These are phyloP conservation scores for Cylindroiulus punctatus DNA, from an alignment of 2,888 invertebrate genomes.

Conservation along the genomic window DNA sequence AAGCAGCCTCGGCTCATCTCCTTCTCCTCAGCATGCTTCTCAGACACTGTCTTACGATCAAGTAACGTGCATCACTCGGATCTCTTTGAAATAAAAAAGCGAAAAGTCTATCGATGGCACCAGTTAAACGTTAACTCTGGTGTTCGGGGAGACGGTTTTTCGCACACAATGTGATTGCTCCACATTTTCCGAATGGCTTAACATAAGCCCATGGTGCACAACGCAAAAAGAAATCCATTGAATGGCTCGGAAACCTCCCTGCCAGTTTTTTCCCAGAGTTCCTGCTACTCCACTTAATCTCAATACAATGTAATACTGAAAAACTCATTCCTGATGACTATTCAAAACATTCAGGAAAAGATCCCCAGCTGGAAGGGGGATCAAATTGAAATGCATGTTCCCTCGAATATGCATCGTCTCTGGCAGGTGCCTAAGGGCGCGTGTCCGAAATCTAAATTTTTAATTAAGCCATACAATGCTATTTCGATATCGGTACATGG, in stretches of 20 bases:
- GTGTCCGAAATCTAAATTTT: not conserved
- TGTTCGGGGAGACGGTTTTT: conserved; percentile 19
- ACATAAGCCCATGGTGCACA: conserved; percentile 17
- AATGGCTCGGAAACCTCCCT: not conserved
- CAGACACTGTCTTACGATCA: conserved; percentile 24
- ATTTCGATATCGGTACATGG: not conserved
- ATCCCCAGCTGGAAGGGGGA: not conserved
- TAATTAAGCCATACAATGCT: not conserved
- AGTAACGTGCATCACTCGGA: not conserved
- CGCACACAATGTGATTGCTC: conserved; percentile 33
- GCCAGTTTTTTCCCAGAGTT: not conserved
- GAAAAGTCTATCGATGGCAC: not conserved
- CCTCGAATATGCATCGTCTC: not conserved
- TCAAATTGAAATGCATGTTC: not conserved
- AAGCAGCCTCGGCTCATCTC: conserved; percentile 32
- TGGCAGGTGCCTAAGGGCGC: not conserved
- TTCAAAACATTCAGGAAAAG: not conserved
- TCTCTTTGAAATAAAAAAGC: not conserved
- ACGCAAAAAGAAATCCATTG: conserved; percentile 16
- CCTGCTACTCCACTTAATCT: not conserved
- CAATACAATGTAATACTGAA: not conserved
- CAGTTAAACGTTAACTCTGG: not conserved
- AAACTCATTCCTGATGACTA: conserved; percentile 4
- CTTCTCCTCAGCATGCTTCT: not conserved
- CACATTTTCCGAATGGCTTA: conserved; percentile 43